Evolutionary conservation across 2,113 vertebrate genomes (phyloP).

Genomic region (Pampusana beccarii): DNA sequence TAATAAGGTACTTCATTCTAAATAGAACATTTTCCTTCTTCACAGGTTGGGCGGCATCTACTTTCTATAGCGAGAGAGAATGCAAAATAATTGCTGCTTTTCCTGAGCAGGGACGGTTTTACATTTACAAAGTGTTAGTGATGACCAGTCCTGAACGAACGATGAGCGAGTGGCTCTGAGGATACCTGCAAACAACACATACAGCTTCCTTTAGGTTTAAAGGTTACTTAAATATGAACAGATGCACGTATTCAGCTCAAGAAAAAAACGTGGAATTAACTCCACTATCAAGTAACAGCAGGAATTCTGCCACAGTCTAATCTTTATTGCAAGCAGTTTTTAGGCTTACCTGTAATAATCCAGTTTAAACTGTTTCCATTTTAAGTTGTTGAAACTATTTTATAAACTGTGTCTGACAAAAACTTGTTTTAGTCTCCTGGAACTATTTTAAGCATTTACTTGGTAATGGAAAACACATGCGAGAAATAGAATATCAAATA

Average conservation of each 20-base stretch:
- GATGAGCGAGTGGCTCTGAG: background rate
- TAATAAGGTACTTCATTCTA: background rate
- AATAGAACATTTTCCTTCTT: background rate
- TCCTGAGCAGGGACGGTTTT: background rate
- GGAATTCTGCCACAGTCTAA: background rate
- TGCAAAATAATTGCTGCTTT: background rate
- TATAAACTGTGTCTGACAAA: conserved; percentile 48
- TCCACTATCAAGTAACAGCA: background rate
- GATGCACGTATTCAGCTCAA: background rate
- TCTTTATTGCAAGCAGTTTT: conserved; percentile 9
- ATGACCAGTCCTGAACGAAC: background rate
- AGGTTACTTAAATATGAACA: conserved; percentile 8
- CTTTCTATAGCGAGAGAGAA: background rate
- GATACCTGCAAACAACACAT: background rate
- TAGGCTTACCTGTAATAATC: conserved; percentile 18
- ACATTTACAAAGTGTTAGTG: background rate
- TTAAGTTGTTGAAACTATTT: conserved; percentile 36
- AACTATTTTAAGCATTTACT: conserved; percentile 36
- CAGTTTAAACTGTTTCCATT: background rate
- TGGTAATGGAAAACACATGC: conserved; percentile 37
- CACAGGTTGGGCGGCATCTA: background rate
- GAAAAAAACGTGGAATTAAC: background rate
- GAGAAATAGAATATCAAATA: conserved; percentile 23
- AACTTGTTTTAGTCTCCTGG: conserved; percentile 21
- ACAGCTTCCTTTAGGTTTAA: background rate